Conservation (phyloP, 2,888 invertebrate species). For the Epistrophe grossulariae region DNA sequence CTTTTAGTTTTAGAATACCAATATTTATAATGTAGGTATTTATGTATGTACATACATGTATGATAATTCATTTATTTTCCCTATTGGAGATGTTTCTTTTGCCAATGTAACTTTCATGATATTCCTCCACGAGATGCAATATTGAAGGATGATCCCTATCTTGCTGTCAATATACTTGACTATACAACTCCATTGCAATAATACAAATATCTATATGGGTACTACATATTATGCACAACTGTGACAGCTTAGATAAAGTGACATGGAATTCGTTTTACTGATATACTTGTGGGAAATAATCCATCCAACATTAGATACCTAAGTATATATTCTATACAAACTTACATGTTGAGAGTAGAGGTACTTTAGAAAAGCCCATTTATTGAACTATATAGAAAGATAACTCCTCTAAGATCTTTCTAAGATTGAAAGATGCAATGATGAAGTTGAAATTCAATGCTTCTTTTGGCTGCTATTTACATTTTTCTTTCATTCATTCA, state of each 20-base stretch:
- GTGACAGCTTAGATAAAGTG: constrained; percentile 47
- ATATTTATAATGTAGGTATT: no score
- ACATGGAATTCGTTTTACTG: constrained; percentile 46
- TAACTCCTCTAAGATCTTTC: background rate
- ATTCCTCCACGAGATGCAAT: constrained; percentile 26
- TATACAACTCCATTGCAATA: background rate
- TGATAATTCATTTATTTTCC: no score
- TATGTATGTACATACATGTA: no score
- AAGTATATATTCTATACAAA: no score
- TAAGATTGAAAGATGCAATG: background rate
- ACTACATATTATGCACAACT: constrained; percentile 19
- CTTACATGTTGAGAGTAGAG: background rate
- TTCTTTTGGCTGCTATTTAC: background rate
- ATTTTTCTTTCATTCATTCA: background rate
- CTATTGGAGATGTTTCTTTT: background rate
- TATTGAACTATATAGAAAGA: constrained; percentile 35
- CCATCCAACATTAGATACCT: background rate
- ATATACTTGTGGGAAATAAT: constrained; percentile 54
- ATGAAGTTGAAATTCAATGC: constrained; percentile 33
- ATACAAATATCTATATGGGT: constrained; percentile 36
- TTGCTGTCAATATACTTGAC: background rate
- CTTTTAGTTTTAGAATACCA: no score
- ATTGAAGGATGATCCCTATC: constrained; percentile 57
- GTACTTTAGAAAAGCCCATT: constrained; percentile 34
- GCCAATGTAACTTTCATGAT: background rate